These are phyloP conservation scores for Poeciliopsis retropinna DNA, from an alignment of 2,113 vertebrate species.

Conservation along the genomic window DNA sequence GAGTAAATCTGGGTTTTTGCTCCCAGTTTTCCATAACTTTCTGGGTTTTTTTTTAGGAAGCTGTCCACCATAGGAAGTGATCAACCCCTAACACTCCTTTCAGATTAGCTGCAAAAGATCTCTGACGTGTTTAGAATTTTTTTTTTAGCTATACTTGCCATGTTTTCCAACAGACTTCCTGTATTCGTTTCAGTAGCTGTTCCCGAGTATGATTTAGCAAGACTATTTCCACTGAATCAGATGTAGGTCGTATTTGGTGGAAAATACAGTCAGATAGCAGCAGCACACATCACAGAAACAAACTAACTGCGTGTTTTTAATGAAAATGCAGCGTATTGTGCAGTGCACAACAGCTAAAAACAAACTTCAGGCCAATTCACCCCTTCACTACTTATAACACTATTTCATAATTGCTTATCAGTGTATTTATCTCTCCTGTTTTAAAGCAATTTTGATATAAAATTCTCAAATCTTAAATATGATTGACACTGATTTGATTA, in stretches of 20 bases:
- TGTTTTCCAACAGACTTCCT: neutral
- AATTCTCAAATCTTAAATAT: neutral
- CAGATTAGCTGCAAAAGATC: neutral
- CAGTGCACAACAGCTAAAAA: neutral
- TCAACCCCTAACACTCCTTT: neutral
- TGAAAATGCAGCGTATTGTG: neutral
- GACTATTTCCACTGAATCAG: neutral
- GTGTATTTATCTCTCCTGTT: neutral
- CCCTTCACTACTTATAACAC: no score
- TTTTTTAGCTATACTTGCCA: neutral
- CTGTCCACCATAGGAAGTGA: neutral
- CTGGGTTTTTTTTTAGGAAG: neutral
- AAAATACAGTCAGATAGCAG: neutral
- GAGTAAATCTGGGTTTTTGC: neutral
- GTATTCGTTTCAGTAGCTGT: neutral
- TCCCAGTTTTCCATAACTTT: neutral
- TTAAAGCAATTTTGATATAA: neutral
- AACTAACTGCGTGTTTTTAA: neutral
- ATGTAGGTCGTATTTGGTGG: neutral
- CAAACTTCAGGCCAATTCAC: neutral
- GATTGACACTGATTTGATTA: neutral
- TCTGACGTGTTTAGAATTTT: neutral
- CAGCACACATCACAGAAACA: neutral
- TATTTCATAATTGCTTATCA: no score
- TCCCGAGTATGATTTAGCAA: neutral